Evolutionary conservation across 2,113 vertebrate species (phyloP).

Genomic region (Burhinus oedicnemus): DNA sequence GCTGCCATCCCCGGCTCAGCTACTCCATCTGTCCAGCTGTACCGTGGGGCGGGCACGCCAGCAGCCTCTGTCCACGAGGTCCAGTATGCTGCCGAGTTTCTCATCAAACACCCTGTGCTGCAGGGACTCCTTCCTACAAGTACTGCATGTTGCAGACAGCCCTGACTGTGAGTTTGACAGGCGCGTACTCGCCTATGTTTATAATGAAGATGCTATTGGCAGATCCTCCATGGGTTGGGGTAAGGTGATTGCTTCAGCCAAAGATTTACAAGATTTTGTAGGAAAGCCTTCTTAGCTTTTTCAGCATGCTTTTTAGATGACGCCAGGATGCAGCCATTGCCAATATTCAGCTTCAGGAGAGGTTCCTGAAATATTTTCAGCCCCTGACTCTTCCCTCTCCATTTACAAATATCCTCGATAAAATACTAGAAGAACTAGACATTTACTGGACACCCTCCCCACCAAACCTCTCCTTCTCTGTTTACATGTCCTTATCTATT

Average conservation of each 20-base stretch:
- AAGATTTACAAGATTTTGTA: conserved; percentile 8
- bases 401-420: conserved; percentile 40
- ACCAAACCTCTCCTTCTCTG: not conserved
- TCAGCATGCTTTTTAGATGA: not conserved
- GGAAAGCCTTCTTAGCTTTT: conserved; percentile 1
- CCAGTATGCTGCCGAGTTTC: conserved; percentile 63
- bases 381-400: not conserved
- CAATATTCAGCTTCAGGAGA: conserved; percentile 21
- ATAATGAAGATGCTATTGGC: conserved; percentile 42
- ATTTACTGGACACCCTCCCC: not conserved
- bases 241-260: conserved; percentile 36
- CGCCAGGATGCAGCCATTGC: not conserved
- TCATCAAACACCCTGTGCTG: conserved; percentile 64
- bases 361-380: conserved; percentile 32
- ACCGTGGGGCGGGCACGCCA: not conserved
- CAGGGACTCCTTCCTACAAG: conserved; percentile 37
- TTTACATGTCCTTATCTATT: not conserved
- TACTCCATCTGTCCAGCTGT: conserved; percentile 69
- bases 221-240: conserved; percentile 27
- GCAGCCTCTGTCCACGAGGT: conserved; percentile 60
- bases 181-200: conserved; percentile 25
- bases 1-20: conserved; percentile 49
- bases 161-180: conserved; percentile 52
- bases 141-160: conserved; percentile 23
- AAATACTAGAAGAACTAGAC: conserved; percentile 10